These are phyloP conservation scores for Fulica atra DNA, from an alignment of 2,113 vertebrate species.

Conservation along the genomic window DNA sequence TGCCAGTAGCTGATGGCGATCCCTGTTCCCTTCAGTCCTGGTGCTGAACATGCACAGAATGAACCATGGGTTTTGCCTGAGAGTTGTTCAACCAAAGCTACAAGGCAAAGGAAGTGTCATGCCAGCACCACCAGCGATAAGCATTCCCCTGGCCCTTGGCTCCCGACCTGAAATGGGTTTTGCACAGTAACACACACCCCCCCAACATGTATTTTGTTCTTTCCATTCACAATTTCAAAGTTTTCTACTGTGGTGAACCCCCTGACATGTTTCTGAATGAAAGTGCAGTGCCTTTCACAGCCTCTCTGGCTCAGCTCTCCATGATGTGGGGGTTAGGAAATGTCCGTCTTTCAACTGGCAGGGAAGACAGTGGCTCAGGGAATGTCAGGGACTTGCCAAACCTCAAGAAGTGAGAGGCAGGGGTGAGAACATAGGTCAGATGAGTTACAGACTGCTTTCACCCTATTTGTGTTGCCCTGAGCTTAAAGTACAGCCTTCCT, in stretches of 20 bases:
- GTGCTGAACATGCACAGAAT: neutral
- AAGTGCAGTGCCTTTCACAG: neutral
- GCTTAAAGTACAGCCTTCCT: neutral
- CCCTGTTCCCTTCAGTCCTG: neutral
- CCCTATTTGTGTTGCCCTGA: neutral
- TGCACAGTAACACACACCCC: neutral
- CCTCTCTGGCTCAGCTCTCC: neutral
- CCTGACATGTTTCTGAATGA: neutral
- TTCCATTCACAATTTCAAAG: neutral
- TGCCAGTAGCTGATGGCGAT: neutral
- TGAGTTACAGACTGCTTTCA: neutral
- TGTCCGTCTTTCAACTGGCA: neutral
- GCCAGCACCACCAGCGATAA: neutral
- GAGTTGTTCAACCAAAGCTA: neutral
- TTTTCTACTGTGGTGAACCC: neutral
- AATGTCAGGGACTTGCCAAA: neutral
- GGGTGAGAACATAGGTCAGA: neutral
- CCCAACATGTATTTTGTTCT: neutral
- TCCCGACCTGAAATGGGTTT: neutral
- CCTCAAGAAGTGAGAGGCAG: neutral
- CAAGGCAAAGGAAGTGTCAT: neutral
- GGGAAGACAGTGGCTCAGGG: accelerated
- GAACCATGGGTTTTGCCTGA: neutral
- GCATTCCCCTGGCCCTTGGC: neutral
- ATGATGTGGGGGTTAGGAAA: neutral